Evolutionary conservation across 2,888 invertebrate genomes (phyloP).

Genomic region (Apamea anceps): DNA sequence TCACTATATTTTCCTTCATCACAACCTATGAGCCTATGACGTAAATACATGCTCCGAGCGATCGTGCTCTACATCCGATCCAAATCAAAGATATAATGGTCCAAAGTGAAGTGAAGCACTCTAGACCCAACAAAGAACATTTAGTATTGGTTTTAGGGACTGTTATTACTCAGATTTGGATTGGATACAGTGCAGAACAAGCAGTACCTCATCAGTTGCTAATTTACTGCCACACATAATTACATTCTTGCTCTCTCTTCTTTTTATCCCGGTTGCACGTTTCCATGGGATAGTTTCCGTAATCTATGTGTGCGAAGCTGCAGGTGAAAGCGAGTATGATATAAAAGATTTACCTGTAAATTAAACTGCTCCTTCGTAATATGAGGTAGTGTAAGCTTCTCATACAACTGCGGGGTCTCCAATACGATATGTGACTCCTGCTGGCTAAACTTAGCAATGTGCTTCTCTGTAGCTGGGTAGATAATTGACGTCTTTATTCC

Average conservation of each 20-base stretch:
- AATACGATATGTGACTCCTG: conserved; percentile 94
- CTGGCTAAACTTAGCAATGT: conserved; percentile 95
- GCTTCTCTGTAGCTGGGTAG: conserved; percentile 98
- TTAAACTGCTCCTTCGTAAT: conserved; percentile 94
- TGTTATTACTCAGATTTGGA: too few species aligned
- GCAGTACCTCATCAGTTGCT: too few species aligned
- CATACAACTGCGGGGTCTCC: conserved; percentile 96
- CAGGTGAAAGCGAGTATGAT: not conserved
- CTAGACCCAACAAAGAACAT: too few species aligned
- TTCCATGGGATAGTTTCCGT: not conserved
- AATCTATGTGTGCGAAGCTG: not conserved
- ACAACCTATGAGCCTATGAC: too few species aligned
- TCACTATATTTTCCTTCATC: too few species aligned
- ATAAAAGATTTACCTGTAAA: conserved; percentile 91
- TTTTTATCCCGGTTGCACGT: not conserved
- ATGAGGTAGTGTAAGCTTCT: conserved; percentile 94
- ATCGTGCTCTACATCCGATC: not conserved
- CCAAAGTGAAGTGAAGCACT: too few species aligned
- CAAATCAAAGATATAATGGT: not conserved
- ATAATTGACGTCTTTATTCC: conserved; percentile 97
- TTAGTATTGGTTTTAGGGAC: too few species aligned
- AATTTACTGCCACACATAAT: too few species aligned
- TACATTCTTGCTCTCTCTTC: too few species aligned
- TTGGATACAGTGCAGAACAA: too few species aligned
- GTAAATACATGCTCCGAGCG: not conserved